Base-by-base conservation (phyloP, 2,113 vertebrate genomes). In the Hyla sarda region DNA sequence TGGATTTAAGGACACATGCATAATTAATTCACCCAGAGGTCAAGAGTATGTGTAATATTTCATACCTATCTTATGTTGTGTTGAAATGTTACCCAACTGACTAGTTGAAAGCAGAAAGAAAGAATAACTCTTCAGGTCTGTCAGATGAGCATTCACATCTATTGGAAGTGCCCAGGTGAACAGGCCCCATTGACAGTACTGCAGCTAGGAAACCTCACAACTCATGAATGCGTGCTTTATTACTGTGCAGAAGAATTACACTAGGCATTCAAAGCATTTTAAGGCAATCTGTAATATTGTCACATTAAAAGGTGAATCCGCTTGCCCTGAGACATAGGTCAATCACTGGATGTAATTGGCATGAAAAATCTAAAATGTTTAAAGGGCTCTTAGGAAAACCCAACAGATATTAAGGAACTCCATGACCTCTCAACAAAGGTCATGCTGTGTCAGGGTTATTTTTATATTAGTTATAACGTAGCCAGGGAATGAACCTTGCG, bases 401-500 rank as follows among this genome's bases (percentile, higher is more conserved):
- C 23, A 58, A 81, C 28, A 69, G 65, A 56, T 86, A 80, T 73
- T 34, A 80, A 47, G 41, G 76, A 73, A 77, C 76, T 72, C 48
- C 60, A 47, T 72, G 77, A 81, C 84, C 52, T 60, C 37, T 23
- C 60, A 73, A 48, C n/a, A 71, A 58, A 80, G n/a, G 50, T 47
- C 84, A 60, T 60, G 77, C 84, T 86, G 77, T 79, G 76, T 71
- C 65, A 73, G 62, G 65, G 50, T 81, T 86, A 81, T 81, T 86
- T 80, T 86, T 86, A 73, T 81, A 81, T 73, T 79, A 79, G 34
- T 47, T 80, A n/a, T 56, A 80, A 23, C 30, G 34, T 58, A 86
- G 84, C 50, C 84, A 86, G 76, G 23, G 67, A 76, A 77, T 77
- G 54, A 86, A 73, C 83, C 54, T 84, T 65, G 83, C 6, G 83